Evolutionary conservation across 2,797 vertebrate species (phyloP).

Genomic region (Gallinago solitaria): DNA sequence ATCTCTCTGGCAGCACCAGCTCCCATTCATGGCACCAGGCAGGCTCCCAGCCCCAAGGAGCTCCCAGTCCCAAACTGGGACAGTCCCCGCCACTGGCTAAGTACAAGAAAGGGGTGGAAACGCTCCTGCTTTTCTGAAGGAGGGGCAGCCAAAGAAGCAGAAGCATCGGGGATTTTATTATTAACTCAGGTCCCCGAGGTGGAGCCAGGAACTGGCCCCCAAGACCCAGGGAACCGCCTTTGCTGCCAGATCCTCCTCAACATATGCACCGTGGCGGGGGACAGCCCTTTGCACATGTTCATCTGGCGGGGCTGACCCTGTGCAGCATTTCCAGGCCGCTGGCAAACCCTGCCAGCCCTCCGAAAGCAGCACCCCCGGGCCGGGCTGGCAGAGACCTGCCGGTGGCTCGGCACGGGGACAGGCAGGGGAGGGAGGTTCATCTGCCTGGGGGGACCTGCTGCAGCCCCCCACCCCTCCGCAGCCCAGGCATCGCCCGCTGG

Average conservation of each 20-base stretch:
- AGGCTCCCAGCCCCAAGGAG: not conserved
- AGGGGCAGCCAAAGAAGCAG: not conserved
- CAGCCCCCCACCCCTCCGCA: not conserved
- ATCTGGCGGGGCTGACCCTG: not conserved
- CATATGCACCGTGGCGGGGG: not conserved
- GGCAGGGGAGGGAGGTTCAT: not conserved
- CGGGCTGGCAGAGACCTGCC: not conserved
- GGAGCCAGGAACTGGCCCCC: not conserved
- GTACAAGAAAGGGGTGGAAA: not conserved
- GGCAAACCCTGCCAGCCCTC: not conserved
- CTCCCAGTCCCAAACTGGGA: not conserved
- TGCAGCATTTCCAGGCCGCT: not conserved
- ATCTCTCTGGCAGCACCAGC: not conserved
- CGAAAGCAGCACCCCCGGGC: not conserved
- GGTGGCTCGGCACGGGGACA: not conserved
- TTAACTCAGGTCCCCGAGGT: not conserved
- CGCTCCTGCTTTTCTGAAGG: not conserved
- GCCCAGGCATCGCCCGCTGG: accelerated
- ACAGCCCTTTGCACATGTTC: not conserved
- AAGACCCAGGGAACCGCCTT: not conserved
- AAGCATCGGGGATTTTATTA: not conserved
- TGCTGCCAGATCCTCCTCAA: not conserved
- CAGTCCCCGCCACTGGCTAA: not conserved
- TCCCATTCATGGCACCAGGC: not conserved
- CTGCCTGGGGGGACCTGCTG: accelerated